Evolutionary conservation across 2,113 vertebrate species (phyloP).

Genomic region (Thomomys bottae): DNA sequence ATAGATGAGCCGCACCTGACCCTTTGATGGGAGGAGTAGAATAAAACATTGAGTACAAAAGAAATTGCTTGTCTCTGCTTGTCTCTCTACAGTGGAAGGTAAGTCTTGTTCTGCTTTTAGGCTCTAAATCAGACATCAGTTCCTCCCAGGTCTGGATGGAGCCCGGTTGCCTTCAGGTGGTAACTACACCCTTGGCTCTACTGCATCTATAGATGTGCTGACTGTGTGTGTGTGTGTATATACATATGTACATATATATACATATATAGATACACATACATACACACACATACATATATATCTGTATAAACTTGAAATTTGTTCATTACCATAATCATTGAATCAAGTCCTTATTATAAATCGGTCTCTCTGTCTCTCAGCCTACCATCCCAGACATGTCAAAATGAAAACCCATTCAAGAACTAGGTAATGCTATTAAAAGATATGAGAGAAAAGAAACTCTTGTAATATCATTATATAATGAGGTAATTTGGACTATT

Average conservation of each 20-base stretch:
- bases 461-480: no score
- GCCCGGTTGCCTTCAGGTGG: neutral
- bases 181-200: accelerated
- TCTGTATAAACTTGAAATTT: neutral
- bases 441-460: no score
- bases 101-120: neutral
- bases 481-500: neutral
- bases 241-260: no score
- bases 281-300: no score
- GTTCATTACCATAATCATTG: neutral
- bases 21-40: neutral
- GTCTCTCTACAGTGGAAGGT: neutral
- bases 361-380: neutral
- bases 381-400: no score
- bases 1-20: accelerated
- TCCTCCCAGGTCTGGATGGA: neutral
- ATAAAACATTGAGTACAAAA: neutral
- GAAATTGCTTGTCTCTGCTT: neutral
- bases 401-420: no score
- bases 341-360: no score
- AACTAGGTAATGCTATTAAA: neutral
- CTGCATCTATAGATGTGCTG: accelerated
- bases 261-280: no score
- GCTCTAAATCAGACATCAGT: neutral
- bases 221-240: no score